phyloP scores from a whole-genome alignment of 2,888 invertebrate species.

The Pollenia labialis region DNA sequence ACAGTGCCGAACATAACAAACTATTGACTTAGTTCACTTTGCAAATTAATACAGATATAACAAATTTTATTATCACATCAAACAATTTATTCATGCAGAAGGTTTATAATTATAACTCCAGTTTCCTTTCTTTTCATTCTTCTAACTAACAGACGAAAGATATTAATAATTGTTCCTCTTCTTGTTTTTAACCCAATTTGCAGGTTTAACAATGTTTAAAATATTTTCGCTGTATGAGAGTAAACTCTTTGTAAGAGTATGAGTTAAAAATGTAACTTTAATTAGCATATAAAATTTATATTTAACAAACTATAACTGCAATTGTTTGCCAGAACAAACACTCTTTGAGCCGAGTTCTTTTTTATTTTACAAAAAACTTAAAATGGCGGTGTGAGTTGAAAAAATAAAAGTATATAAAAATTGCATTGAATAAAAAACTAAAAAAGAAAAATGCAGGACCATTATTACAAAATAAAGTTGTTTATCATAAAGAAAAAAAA shows the following conservation, averaged over 20 bases:
- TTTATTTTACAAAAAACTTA: background rate
- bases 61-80: background rate
- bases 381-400: slow-evolving; percentile 1
- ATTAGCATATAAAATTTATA: slow-evolving; percentile 9
- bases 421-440: slow-evolving; percentile 4
- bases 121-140: background rate
- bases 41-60: too few species aligned
- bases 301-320: slow-evolving; percentile 30
- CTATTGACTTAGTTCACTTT: too few species aligned
- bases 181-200: background rate
- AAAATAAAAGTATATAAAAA: slow-evolving; percentile 20
- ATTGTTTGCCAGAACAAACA: slow-evolving; percentile 1
- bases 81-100: background rate
- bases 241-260: background rate
- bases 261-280: background rate
- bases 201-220: background rate
- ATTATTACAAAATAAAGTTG: slow-evolving; percentile 14
- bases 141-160: too few species aligned
- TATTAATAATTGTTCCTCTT: background rate
- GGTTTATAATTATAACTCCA: background rate
- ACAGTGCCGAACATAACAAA: too few species aligned
- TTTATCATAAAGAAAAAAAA: slow-evolving; percentile 9
- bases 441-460: slow-evolving; percentile 1
- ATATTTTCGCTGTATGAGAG: background rate
- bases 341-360: background rate